phyloP scores from a whole-genome alignment of 2,888 invertebrate genomes.

The Acanthosepion lycidas region DNA sequence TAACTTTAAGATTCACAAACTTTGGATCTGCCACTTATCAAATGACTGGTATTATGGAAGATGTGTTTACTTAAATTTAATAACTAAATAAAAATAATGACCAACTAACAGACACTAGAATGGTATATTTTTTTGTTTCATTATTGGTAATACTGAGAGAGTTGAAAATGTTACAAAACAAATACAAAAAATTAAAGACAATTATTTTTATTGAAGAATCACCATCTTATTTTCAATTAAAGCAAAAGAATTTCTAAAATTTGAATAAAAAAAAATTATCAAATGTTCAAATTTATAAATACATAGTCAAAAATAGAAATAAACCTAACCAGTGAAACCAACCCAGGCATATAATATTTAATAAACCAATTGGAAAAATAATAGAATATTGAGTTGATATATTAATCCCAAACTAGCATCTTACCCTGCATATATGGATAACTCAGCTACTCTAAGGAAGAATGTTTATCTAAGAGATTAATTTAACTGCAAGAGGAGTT shows the following conservation, averaged over 20 bases:
- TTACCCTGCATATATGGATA: not conserved
- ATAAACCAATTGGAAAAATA: not conserved
- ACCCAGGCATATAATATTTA: not conserved
- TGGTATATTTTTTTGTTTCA: not conserved
- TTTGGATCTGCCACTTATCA: too few relatives aligned
- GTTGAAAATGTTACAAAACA: slow-evolving; percentile 33
- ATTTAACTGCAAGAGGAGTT: not conserved
- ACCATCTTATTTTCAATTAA: not conserved
- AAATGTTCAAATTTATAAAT: not conserved
- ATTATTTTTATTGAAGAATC: not conserved
- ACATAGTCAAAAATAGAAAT: not conserved
- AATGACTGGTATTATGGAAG: too few relatives aligned
- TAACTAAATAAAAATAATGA: not conserved
- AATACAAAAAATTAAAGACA: not conserved
- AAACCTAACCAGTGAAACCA: not conserved
- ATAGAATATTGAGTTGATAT: not conserved
- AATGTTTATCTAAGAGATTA: not conserved
- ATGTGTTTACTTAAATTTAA: not conserved
- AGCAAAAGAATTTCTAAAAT: not conserved
- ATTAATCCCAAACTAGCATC: not conserved
- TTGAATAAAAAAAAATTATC: not conserved
- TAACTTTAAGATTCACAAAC: too few relatives aligned
- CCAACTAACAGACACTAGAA: not conserved
- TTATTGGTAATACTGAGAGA: not conserved
- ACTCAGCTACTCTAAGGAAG: not conserved